Percentiles rank a stretch among this genome's conserved stretches.
phyloP scores from a whole-genome alignment of 2,888 invertebrate species.

The Imbricaverruca yamaguchii region DNA sequence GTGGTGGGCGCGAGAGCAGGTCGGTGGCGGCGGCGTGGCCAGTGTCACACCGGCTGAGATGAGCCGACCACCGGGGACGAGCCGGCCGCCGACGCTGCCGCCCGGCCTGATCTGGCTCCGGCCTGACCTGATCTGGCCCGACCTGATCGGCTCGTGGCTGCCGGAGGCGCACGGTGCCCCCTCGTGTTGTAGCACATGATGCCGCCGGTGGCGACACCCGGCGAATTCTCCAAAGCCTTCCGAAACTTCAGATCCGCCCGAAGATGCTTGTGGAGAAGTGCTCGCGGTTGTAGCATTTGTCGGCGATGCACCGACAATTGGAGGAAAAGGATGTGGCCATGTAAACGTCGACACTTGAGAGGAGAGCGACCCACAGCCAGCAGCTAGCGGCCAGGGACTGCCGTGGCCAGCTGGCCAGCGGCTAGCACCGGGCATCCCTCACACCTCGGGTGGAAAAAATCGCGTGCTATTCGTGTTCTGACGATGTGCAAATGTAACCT shows the following conservation, averaged over 20 bases:
- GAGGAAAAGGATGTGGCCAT: not conserved
- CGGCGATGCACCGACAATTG: not conserved
- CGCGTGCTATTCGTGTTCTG: constrained; percentile 6
- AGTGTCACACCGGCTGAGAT: not conserved
- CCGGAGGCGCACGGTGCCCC: not conserved
- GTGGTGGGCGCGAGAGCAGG: not conserved
- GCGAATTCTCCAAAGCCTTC: too few species aligned
- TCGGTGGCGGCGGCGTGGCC: not conserved
- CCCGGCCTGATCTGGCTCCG: not conserved
- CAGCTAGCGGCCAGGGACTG: too few species aligned
- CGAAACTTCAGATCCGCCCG: too few species aligned
- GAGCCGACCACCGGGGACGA: not conserved
- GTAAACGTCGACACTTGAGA: too few species aligned
- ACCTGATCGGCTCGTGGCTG: not conserved
- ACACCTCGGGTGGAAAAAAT: too few species aligned
- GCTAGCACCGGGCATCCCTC: too few species aligned
- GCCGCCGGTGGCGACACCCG: not conserved
- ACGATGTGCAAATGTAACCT: constrained; percentile 16
- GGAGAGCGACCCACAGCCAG: too few species aligned
- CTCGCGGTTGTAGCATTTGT: too few species aligned
- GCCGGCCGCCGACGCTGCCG: not conserved
- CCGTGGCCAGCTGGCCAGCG: too few species aligned
- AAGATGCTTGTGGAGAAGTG: too few species aligned
- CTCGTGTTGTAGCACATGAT: not conserved
- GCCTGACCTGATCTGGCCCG: not conserved